phyloP scores from a whole-genome alignment of 1,140 invertebrate species.

The Drosophila malerkotliana region DNA sequence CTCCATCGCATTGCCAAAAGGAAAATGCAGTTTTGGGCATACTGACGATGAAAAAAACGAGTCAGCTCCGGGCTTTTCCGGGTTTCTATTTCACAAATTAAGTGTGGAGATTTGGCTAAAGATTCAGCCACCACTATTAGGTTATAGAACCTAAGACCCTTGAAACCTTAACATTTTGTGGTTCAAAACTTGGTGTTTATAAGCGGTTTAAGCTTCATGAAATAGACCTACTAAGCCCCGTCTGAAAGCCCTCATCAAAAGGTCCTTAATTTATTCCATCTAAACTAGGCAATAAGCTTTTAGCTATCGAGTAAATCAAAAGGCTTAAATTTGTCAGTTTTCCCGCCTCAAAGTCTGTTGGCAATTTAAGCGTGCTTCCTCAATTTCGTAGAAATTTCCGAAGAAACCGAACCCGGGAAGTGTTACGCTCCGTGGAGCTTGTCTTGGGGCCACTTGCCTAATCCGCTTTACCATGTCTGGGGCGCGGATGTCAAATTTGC shows the following conservation, averaged over 20 bases:
- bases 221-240: not conserved
- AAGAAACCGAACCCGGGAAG: constrained; percentile 39
- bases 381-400: constrained; percentile 34
- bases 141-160: not conserved
- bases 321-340: constrained; percentile 13
- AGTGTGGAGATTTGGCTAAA: not conserved
- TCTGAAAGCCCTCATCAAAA: constrained; percentile 4
- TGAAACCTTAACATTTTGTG: not conserved
- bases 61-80: constrained; percentile 27
- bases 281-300: constrained; percentile 19
- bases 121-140: not conserved
- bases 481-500: constrained; percentile 73
- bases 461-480: constrained; percentile 77
- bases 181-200: not conserved
- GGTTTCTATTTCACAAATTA: constrained; percentile 40
- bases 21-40: constrained; percentile 36
- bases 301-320: constrained; percentile 6
- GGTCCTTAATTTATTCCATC: constrained; percentile 28
- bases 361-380: constrained; percentile 22
- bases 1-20: constrained; percentile 43
- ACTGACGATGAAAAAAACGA: constrained; percentile 26
- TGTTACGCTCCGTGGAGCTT: constrained; percentile 25
- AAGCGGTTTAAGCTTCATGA: not conserved
- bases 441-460: constrained; percentile 59
- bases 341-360: constrained; percentile 6